These are phyloP conservation scores for Drosophila recens DNA, from an alignment of 2,888 invertebrate species.

Conservation along the genomic window DNA sequence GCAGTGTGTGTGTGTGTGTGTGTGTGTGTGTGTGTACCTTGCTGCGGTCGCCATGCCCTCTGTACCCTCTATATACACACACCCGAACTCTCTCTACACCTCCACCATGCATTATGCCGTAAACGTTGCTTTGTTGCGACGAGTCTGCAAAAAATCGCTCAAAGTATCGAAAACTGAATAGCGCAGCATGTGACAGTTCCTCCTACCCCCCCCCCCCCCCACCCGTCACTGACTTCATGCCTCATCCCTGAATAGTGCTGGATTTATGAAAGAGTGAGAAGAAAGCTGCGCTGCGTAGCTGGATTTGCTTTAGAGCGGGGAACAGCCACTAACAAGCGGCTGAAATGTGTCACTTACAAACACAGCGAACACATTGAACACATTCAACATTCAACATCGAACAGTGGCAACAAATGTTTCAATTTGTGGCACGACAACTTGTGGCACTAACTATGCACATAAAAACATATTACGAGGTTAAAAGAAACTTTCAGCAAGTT, in stretches of 20 bases:
- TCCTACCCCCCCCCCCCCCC: not conserved
- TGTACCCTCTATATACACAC: slow-evolving; percentile 13
- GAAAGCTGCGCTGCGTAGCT: slow-evolving; percentile 32
- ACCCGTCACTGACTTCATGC: not conserved
- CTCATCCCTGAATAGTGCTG: slow-evolving; percentile 8
- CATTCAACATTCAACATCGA: slow-evolving; percentile 1
- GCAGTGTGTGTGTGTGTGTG: slow-evolving; percentile 41
- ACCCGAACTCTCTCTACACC: not conserved
- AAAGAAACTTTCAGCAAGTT: not conserved
- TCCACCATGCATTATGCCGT: slow-evolving; percentile 61
- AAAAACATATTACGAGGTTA: not conserved
- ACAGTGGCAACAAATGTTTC: slow-evolving; percentile 59
- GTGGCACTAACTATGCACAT: slow-evolving; percentile 1
- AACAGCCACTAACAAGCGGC: slow-evolving; percentile 78
- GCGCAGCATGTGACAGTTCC: slow-evolving; percentile 70
- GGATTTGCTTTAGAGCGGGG: slow-evolving; percentile 58
- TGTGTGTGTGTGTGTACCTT: slow-evolving; percentile 49
- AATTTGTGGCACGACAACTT: slow-evolving; percentile 44
- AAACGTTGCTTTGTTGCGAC: slow-evolving; percentile 73
- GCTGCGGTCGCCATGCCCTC: slow-evolving; percentile 53
- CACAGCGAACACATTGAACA: slow-evolving; percentile 11
- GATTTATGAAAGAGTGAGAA: slow-evolving; percentile 52
- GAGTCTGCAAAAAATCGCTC: slow-evolving; percentile 64
- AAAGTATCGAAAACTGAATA: slow-evolving; percentile 66
- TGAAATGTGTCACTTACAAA: slow-evolving; percentile 77